These are phyloP conservation scores for Eupithecia pulchellata DNA, from an alignment of 2,888 invertebrate species.

Conservation along the genomic window DNA sequence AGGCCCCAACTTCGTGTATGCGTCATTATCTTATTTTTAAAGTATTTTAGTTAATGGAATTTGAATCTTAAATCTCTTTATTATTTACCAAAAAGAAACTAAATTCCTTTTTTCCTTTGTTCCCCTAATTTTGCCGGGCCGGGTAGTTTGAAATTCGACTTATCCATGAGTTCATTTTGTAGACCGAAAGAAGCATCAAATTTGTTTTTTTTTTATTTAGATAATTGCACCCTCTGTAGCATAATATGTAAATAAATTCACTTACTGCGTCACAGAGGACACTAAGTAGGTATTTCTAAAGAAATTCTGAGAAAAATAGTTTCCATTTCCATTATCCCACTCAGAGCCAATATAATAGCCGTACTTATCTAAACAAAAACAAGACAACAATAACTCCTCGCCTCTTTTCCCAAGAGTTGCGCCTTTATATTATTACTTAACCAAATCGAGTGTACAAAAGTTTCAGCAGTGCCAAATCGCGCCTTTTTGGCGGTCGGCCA, in stretches of 20 bases:
- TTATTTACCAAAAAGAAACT: too few species aligned
- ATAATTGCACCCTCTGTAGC: neutral
- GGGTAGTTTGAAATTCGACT: too few species aligned
- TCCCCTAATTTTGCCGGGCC: too few species aligned
- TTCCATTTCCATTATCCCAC: neutral
- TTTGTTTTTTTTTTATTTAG: neutral
- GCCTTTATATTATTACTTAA: conserved; percentile 28
- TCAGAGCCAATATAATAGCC: neutral
- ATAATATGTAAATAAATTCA: neutral
- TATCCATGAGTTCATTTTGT: neutral
- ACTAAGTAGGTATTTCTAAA: neutral
- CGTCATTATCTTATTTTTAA: too few species aligned
- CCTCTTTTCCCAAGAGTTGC: conserved; percentile 17
- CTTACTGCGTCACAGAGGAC: neutral
- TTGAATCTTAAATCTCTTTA: too few species aligned
- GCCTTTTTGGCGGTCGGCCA: conserved; percentile 33
- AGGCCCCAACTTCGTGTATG: too few species aligned
- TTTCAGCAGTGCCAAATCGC: conserved; percentile 29
- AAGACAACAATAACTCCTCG: conserved; percentile 6
- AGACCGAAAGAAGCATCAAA: neutral
- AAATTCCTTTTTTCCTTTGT: too few species aligned
- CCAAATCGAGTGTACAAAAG: conserved; percentile 30
- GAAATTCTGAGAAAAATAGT: neutral
- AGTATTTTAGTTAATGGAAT: too few species aligned
- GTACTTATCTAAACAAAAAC: conserved; percentile 1